Base-by-base conservation (phyloP, 2,113 vertebrate genomes). In the Budorcas taxicolor region DNA sequence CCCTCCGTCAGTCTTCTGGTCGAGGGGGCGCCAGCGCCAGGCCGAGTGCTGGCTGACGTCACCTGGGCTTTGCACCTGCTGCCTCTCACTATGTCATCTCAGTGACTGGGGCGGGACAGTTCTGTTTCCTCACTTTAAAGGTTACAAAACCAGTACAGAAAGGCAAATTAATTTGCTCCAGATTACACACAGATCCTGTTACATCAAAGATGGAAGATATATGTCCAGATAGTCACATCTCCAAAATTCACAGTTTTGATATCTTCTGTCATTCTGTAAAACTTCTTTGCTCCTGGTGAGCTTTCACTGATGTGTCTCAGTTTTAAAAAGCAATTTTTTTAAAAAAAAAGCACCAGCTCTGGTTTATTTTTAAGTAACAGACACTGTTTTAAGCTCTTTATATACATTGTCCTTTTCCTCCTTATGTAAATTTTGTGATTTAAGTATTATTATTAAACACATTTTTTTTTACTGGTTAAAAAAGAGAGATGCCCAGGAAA, bases 11-110 rank as follows among this genome's bases (percentile, higher is more conserved):
- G n/a, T 16, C 60, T 21, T 87, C 25, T 16, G 33, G 19, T 5
- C 3, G 3, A 16, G 33, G 29, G n/a, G n/a, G 52, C 7, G 2
- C 83, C 17, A 17, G 5, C 6, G 1, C 64, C 64, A 36, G 40
- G 17, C 40, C 6, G 12, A 21, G 15, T 21, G 45, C 84, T 83
- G 17, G 7, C 27, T 82, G 10, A n/a, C 4, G 4, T n/a, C 4
- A 1, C 1, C 3, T n/a, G n/a, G 19, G 11, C 85, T 60, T 16
- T 21, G 50, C 2, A 1, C 3, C 7, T 9, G 1, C 6, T 1
- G 14, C 11, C 1, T 23, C 6, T 40, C n/a, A 29, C 1, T 29
- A 19, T 23, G 8, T 19, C 43, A 5, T 40, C 52, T 33, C 13
- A 3, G 6, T 5, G 19, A 11, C 27, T 5, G 0, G 1, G 13